phyloP scores from a whole-genome alignment of 2,888 invertebrate genomes.

The Phasia obesa region DNA sequence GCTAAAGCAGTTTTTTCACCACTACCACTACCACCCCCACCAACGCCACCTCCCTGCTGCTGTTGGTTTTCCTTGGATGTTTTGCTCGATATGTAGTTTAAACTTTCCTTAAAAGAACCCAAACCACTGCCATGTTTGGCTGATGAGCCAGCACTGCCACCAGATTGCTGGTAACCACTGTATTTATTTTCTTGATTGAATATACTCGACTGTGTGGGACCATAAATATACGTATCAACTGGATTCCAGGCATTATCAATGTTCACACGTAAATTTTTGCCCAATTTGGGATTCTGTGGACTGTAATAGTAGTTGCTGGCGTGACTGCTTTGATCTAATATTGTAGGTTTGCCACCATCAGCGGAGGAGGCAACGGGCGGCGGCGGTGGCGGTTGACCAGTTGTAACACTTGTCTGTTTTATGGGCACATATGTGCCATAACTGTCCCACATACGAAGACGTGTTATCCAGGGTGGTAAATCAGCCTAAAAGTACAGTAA shows the following conservation, averaged over 20 bases:
- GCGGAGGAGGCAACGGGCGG: conserved; percentile 79
- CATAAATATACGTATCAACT: conserved; percentile 82
- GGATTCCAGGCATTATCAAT: conserved; percentile 83
- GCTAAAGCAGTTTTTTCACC: conserved; percentile 74
- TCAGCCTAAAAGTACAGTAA: conserved; percentile 77
- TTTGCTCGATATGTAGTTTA: conserved; percentile 79
- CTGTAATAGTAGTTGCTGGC: conserved; percentile 81
- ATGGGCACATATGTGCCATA: conserved; percentile 83
- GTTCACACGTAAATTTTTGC: conserved; percentile 81
- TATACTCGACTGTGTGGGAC: conserved; percentile 82
- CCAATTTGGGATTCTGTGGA: conserved; percentile 81
- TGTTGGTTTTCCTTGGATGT: conserved; percentile 68
- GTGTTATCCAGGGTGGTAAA: conserved; percentile 86
- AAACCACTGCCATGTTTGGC: conserved; percentile 74
- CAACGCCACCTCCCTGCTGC: conserved; percentile 35
- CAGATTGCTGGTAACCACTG: conserved; percentile 80
- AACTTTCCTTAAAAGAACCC: conserved; percentile 80
- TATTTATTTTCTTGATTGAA: conserved; percentile 83
- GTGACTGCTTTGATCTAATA: conserved; percentile 78
- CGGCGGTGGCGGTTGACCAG: conserved; percentile 79
- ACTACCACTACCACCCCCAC: conserved; percentile 54
- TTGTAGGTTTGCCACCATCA: conserved; percentile 77
- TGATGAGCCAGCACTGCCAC: conserved; percentile 68
- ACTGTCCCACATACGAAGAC: conserved; percentile 90
- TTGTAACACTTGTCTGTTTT: conserved; percentile 81